Evolutionary conservation across 1,140 invertebrate species (phyloP), one percentile per base, ranked within the genome.

Genomic region (Phymastichus coffea): DNA sequence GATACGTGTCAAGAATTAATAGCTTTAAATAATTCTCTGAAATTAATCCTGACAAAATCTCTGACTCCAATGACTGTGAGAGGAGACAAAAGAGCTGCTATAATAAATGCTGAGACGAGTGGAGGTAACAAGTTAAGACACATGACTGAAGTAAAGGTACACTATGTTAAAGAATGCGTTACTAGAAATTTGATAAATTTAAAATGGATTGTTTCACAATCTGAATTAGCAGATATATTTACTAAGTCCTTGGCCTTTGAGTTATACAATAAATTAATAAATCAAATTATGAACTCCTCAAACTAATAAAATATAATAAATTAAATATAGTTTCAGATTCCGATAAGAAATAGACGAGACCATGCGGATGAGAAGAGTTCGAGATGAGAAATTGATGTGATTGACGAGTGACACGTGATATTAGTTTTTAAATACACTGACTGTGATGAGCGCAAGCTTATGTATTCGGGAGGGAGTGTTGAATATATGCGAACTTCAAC

Each of bases 1-100:
- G n/a, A n/a, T n/a, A 38, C 52, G 1, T 56, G 57, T 43, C 30
- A 59, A 20, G 59, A 56, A 40, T 4, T 61, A 3, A 44, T 56
- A n/a, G 17, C 52, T 20, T 14, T 61, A 3, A 23, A 51, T 7
- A 41, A 43, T 8, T 56, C 59, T 14, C 19, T 61, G 3, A 15
- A 4, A 20, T n/a, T 43, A 38, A 23, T 62, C 2, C n/a, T 38
- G n/a, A 19, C 49, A 28, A n/a, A 10, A 38, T 52, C 12, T 37
- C 19, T 56, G 1, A 44, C 22, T 6, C 62, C 57, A 2, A 52
- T 23, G 2, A 52, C n/a, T 1, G 3, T 63, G 2, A 40, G 17
- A 19, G 37, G 30, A 15, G 53, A 61, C 17, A 61, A 61, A 35
- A 43, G 22, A 35, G 43, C 44, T 19, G 44, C 52, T 2, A 15